Evolutionary conservation across 1,140 invertebrate species (phyloP).

Genomic region (Eumeta japonica): DNA sequence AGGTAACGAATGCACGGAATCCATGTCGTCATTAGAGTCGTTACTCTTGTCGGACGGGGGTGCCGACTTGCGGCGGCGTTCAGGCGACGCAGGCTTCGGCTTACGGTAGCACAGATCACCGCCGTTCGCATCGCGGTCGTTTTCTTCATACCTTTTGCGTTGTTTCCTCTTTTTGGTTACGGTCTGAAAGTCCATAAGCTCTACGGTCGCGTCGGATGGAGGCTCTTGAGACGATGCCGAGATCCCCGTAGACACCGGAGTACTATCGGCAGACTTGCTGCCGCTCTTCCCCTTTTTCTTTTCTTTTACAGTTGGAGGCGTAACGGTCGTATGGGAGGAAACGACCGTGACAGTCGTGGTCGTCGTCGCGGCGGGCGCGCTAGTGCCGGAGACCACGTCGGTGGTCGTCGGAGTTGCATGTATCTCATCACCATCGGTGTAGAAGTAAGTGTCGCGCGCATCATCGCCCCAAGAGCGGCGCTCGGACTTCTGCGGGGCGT

Average conservation of each 20-base stretch:
- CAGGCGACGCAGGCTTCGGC: constrained; percentile 15
- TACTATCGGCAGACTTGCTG: constrained; percentile 5
- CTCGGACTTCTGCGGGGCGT: constrained; percentile 30
- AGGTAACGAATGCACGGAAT: constrained; percentile 72
- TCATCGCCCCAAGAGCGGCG: constrained; percentile 62
- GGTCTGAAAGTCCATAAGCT: constrained; percentile 66
- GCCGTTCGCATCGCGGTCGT: constrained; percentile 17
- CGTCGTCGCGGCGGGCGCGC: constrained; percentile 16
- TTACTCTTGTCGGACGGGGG: constrained; percentile 74
- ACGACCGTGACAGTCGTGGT: too few relatives aligned
- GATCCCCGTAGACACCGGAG: constrained; percentile 22
- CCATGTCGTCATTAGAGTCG: constrained; percentile 69
- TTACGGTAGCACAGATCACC: constrained; percentile 8
- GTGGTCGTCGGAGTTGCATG: too few relatives aligned
- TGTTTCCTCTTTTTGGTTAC: constrained; percentile 72
- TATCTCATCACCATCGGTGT: constrained; percentile 41
- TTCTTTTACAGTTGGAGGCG: constrained; percentile 35
- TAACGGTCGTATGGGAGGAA: too few relatives aligned
- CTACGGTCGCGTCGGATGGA: constrained; percentile 28
- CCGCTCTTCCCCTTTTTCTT: constrained; percentile 23
- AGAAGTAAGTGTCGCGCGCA: constrained; percentile 10
- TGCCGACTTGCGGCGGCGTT: constrained; percentile 50
- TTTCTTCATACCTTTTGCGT: constrained; percentile 60
- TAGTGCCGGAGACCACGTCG: constrained; percentile 7
- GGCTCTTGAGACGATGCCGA: too few relatives aligned